Base-by-base conservation (phyloP, 2,797 vertebrate species). In the Gymnopithys bicolor region DNA sequence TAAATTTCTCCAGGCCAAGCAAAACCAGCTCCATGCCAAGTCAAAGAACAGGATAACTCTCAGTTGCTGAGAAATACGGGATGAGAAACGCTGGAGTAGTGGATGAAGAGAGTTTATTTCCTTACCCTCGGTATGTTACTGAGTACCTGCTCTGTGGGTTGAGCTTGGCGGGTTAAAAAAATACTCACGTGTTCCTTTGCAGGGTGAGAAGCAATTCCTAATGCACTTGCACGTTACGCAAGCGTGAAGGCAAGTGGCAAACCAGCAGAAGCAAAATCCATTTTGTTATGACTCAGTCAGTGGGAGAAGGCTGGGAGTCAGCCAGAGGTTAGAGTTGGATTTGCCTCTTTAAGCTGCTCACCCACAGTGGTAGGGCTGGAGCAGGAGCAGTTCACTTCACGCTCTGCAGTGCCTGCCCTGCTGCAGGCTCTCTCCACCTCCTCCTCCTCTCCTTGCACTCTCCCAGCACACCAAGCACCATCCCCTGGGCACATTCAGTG, bases 181-280 rank as follows among this genome's bases (percentile, higher is more conserved):
- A 59, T 80, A 10, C 22, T 48, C 46, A 18, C 0, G 0, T 1
- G 14, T 46, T 62, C n/a, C 30, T 48, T 78, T 0, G 0, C n/a
- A 69, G 28, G 32, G 39, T 0, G 3, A 85, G 60, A 70, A 83
- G 27, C 14, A 90, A 55, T 41, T 86, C 69, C 74, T 69, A 86
- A 67, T 62, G 69, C 66, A 48, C 62, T 90, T 69, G 19, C 19
- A 24, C 5, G 53, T 92, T 70, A 71, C 43, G n/a, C 55, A 84
- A 64, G 82, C 71, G 12, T 16, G 76, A 93, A 81, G 66, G 30
- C 60, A 64, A 66, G 58, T 58, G 53, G 69, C 66, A 88, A 63
- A 71, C 51, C 3, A 58, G 53, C 0, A 0, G 79, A 93, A 94
- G 48, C 11, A 71, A 91, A 93, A 81, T 73, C 43, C 62, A 55